Evolutionary conservation across 2,888 invertebrate species (phyloP), one percentile per base, ranked within the genome.

Genomic region (Hydrotaea diabolus): DNA sequence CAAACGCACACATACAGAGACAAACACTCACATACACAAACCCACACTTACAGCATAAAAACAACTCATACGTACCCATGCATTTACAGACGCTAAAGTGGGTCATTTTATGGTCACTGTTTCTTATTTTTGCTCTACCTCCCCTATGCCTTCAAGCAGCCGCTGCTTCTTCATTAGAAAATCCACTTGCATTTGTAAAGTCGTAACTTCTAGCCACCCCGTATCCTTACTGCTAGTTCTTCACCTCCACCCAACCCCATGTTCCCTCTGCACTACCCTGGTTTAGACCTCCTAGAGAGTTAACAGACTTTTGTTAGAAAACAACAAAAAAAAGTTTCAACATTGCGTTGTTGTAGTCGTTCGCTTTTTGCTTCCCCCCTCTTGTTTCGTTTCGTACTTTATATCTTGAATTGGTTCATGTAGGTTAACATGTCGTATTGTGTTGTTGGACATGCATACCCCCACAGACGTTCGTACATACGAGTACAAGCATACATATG

Each of bases 61-160:
- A 31, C 31, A 31, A 31, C 7, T 49, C 21, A 74, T 62, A 62
- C 66, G 36, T 69, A 66, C 26, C 17, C 43, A 64, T 64, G 77
- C 19, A 76, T 62, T 72, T 53, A 17, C 64, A 80, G 77, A 69
- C 80, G 71, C 66, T 74, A 75, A 82, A 78, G 75, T 75, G 62
- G 74, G 74, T 74, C 74, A 74, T 59, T 59, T 62, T 74, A 74
- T 74, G 59, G 59, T 59, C 59, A 74, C 39, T 57, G 21, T 57
- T 57, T 57, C 59, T 23, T 59, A 2, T 23, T 23, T 26, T 23
- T 26, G 19, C 2, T 55, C 1, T 55, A 11, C 26, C 23, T 59
- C 49, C 43, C 43, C 15, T 62, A 0, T 64, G 9, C 43, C 13
- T 19, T 64, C 17, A 39, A 64, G 36, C 17, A 36, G 17, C n/a